Conservation (phyloP, 2,113 vertebrate species). For the Oxygymnocypris stewartii region DNA sequence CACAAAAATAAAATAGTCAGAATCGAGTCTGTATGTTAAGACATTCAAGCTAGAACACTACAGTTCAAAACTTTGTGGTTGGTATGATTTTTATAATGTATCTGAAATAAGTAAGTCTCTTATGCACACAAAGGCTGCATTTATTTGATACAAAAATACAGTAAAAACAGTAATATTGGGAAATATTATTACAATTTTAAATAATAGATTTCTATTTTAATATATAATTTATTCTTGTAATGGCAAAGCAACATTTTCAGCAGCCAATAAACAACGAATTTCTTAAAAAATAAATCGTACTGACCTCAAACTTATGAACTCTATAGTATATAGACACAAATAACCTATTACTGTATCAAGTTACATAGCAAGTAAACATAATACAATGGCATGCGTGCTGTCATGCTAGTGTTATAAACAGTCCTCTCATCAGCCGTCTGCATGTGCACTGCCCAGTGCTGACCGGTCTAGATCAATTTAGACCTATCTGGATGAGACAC, state of each 20-base stretch:
- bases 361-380: constrained; percentile 9
- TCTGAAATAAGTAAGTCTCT: not conserved
- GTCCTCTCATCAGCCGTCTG: constrained; percentile 1
- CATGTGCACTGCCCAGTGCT: constrained; percentile 7
- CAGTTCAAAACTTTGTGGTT: not conserved
- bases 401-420: constrained; percentile 26
- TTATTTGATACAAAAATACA: not conserved
- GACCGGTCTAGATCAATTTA: constrained; percentile 27
- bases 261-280: not conserved
- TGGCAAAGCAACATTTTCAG: not conserved
- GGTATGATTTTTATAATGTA: not conserved
- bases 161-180: not conserved
- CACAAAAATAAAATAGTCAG: not conserved
- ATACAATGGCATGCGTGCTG: not conserved
- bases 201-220: not conserved
- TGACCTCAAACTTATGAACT: not conserved
- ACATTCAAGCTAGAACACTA: not conserved
- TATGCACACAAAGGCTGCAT: not conserved
- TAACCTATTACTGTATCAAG: not conserved
- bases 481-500: constrained; percentile 24
- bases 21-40: not conserved
- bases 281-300: not conserved
- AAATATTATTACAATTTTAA: not conserved
- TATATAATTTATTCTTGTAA: not conserved
- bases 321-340: not conserved